Evolutionary conservation across 2,888 invertebrate genomes (phyloP).

Genomic region (Bellardia bayeri): DNA sequence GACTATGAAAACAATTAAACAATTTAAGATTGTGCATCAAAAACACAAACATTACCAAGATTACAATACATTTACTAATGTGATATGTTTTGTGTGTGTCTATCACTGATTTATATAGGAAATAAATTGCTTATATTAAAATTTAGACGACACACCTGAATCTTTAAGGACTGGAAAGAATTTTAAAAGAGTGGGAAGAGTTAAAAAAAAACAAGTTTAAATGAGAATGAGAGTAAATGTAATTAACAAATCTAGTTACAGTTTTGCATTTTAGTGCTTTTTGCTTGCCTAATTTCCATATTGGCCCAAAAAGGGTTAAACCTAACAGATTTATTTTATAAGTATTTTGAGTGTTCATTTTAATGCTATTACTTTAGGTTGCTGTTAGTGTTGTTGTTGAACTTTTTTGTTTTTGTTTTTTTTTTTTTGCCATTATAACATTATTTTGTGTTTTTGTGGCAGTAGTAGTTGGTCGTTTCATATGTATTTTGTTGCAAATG

Average conservation of each 20-base stretch:
- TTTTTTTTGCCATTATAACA: conserved; percentile 21
- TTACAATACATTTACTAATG: too few relatives aligned
- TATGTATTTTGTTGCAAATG: conserved; percentile 67
- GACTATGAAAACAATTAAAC: too few relatives aligned
- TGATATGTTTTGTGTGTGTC: too few relatives aligned
- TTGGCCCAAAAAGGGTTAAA: conserved; percentile 42
- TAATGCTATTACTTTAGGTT: conserved; percentile 68
- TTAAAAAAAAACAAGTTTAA: background rate
- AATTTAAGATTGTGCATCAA: too few relatives aligned
- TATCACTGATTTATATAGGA: background rate
- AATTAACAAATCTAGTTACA: too few relatives aligned
- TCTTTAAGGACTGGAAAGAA: background rate
- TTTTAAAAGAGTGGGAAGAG: conserved; percentile 7
- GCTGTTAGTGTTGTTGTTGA: conserved; percentile 27
- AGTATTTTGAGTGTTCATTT: conserved; percentile 56
- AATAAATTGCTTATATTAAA: too few relatives aligned
- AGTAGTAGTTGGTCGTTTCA: conserved; percentile 31
- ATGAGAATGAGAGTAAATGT: too few relatives aligned
- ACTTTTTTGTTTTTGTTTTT: conserved; percentile 2
- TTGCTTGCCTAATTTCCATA: background rate
- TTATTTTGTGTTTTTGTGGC: conserved; percentile 11
- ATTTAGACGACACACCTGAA: too few relatives aligned
- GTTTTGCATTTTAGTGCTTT: background rate
- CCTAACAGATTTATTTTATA: conserved; percentile 31
- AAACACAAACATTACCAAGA: too few relatives aligned